Percentiles rank a stretch among this genome's conserved stretches.
Evolutionary conservation across 2,113 vertebrate genomes (phyloP).

Genomic region (Pyrgilauda ruficollis): DNA sequence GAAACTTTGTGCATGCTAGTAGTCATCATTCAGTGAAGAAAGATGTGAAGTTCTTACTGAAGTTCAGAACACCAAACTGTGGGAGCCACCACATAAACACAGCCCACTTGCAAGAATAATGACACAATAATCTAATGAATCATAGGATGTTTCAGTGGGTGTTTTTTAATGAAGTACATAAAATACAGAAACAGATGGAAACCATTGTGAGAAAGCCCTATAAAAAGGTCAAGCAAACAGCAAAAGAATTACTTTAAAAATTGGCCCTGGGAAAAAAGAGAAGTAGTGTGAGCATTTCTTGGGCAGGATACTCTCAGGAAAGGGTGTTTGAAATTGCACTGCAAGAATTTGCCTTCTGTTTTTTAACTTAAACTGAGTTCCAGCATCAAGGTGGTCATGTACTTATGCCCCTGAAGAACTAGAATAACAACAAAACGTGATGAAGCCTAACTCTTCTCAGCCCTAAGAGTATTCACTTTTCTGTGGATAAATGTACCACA

Average conservation of each 20-base stretch:
- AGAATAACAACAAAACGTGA: background rate
- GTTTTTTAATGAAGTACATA: background rate
- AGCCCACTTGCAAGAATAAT: background rate
- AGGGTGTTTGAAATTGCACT: background rate
- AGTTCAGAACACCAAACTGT: background rate
- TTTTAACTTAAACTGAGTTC: background rate
- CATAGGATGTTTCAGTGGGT: slow-evolving; percentile 31
- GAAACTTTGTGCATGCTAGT: background rate
- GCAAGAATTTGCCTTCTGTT: background rate
- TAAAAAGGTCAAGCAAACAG: slow-evolving; percentile 30
- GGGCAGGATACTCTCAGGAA: background rate
- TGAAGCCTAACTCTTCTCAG: background rate
- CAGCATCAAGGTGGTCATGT: background rate
- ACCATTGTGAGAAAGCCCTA: background rate
- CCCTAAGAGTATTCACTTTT: background rate
- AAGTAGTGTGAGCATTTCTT: background rate
- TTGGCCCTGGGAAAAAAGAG: background rate
- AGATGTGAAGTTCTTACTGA: background rate
- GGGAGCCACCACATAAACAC: background rate
- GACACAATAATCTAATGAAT: slow-evolving; percentile 34
- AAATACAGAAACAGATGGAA: slow-evolving; percentile 44
- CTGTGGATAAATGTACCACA: background rate
- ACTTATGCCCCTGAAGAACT: background rate
- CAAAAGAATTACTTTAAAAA: background rate
- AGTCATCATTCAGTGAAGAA: background rate